Evolutionary conservation across 2,888 invertebrate genomes (phyloP), one percentile per base, ranked within the genome.

Genomic region (Caenorhabditis sinica): DNA sequence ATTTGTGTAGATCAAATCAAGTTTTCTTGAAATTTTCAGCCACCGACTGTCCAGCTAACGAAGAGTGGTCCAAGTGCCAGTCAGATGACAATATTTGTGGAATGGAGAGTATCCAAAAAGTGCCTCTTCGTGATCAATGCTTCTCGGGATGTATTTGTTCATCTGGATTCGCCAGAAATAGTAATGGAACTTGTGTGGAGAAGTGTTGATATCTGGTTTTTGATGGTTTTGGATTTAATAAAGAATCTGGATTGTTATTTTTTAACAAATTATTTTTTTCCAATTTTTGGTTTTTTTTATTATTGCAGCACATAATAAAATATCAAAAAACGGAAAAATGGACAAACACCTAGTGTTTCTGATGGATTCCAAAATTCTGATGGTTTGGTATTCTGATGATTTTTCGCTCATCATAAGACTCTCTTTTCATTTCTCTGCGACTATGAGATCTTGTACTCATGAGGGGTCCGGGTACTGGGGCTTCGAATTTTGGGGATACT

Each of bases 371-470:
- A n/a, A 40, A 40, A 40, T 40, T 4, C 40, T 40, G 1, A 40
- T 13, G 40, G 9, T 49, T 49, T 49, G 20, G 5, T n/a, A 20
- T 49, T 49, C 49, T 20, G 20, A 40, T 40, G 40, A 40, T 40
- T 33, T 76, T 85, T 25, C 53, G n/a, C 23, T 79, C 75, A 3
- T 76, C 72, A 33, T 49, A 45, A 0, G 69, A 40, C 4, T 73
- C 66, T 23, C 71, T 25, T 45, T 61, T 81, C 45, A 75, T 61
- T 66, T 88, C 86, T 30, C 88, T 65, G 0, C 86, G 88, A 2
- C 86, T 86, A 66, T 86, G 86, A 2, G 86, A 86, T 30, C 88
- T 23, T 9, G 88, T 69, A 30, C 86, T 28, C 77, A 83, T 83
- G 20, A 86, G 33, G 17, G 85, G 85, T 2, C 85, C 85, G 0